Conservation (phyloP, 2,113 vertebrate species). For the Phrynosoma blainvillii region DNA sequence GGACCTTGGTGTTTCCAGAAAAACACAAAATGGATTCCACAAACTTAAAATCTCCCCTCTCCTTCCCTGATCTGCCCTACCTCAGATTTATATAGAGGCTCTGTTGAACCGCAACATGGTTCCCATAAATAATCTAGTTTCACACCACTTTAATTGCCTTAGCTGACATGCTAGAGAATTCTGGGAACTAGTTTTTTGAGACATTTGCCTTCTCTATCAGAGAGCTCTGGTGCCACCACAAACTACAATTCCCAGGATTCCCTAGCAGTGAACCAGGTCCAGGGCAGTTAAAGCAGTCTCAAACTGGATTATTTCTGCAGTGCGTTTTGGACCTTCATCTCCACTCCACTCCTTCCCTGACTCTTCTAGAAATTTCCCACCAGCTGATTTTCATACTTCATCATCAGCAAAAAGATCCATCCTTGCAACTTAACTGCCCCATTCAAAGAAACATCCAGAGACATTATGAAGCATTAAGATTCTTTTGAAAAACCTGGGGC, state of each 20-base stretch:
- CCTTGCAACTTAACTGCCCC: background rate
- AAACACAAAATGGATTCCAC: background rate
- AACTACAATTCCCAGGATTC: too few species aligned
- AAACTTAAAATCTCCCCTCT: background rate
- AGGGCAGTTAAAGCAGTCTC: too few species aligned
- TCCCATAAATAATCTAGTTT: too few species aligned
- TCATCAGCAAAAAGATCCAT: background rate
- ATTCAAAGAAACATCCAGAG: background rate
- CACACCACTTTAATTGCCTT: too few species aligned
- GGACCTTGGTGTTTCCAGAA: background rate
- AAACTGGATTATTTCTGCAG: too few species aligned
- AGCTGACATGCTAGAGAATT: too few species aligned
- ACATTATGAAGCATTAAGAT: conserved; percentile 8
- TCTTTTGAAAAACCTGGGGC: background rate
- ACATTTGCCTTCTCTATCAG: too few species aligned
- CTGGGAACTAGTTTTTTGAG: too few species aligned
- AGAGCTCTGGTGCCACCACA: too few species aligned
- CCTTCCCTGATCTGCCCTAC: background rate
- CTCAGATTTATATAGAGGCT: background rate
- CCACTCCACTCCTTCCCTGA: background rate
- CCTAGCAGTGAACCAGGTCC: too few species aligned
- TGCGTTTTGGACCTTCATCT: background rate
- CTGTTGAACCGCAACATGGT: background rate
- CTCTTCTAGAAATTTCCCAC: background rate
- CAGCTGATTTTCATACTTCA: background rate